These are phyloP conservation scores for Tragelaphus eurycerus DNA, from an alignment of 2,797 vertebrate species.

Conservation along the genomic window DNA sequence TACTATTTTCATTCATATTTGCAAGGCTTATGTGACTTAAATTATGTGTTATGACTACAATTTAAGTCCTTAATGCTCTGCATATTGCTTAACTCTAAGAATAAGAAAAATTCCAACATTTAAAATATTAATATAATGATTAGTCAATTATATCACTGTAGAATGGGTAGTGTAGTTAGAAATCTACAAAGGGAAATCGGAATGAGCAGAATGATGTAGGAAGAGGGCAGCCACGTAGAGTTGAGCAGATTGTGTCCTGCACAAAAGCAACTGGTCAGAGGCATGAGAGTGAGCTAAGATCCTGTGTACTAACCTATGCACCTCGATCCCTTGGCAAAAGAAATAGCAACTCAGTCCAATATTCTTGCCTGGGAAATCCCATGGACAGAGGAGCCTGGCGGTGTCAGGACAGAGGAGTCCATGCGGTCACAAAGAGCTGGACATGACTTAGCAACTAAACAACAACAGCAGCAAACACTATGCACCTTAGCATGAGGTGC, in stretches of 20 bases:
- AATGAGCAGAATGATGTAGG: neutral
- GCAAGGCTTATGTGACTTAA: neutral
- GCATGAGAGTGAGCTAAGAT: neutral
- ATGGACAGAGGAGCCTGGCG: neutral
- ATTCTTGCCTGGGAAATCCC: neutral
- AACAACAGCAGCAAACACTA: neutral
- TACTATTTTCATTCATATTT: neutral
- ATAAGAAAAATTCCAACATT: neutral
- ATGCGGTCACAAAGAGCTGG: neutral
- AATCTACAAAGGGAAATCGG: neutral
- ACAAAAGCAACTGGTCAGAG: neutral
- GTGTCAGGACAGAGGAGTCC: neutral
- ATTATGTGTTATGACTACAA: neutral
- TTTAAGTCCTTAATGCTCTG: neutral
- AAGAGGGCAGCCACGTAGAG: neutral
- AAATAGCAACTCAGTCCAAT: neutral
- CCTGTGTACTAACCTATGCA: rapidly evolving
- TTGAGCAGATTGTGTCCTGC: neutral
- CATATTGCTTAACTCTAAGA: neutral
- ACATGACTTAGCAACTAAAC: neutral
- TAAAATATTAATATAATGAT: neutral
- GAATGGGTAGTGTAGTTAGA: neutral
- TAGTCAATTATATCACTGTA: neutral
- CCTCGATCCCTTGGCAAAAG: neutral
- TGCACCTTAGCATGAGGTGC: neutral